These are phyloP conservation scores for Eilema sororculum DNA, from an alignment of 2,888 invertebrate genomes.

Conservation along the genomic window DNA sequence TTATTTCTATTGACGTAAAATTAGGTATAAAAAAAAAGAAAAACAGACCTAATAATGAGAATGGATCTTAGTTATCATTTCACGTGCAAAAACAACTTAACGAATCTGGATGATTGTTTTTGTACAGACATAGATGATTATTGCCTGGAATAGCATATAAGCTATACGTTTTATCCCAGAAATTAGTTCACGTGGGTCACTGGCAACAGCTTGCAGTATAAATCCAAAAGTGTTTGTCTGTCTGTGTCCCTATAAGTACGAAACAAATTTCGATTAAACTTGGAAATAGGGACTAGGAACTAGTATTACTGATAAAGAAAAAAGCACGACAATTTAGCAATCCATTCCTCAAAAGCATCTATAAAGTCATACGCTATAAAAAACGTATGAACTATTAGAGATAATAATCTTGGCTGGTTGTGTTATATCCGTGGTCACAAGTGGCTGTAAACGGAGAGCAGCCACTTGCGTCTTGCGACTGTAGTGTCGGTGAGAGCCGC, in stretches of 20 bases:
- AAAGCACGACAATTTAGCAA: not conserved
- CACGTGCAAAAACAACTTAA: too few species aligned
- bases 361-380: not conserved
- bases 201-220: too few species aligned
- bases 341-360: not conserved
- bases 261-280: too few species aligned
- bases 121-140: too few species aligned
- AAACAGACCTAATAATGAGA: too few species aligned
- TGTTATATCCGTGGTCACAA: conserved; percentile 40
- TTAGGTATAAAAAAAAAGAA: too few species aligned
- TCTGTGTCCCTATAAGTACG: too few species aligned
- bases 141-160: not conserved
- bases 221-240: too few species aligned
- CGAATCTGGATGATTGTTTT: too few species aligned
- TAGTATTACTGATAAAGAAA: not conserved
- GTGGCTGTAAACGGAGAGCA: conserved; percentile 45
- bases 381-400: conserved; percentile 4
- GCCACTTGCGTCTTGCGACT: conserved; percentile 48
- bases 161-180: not conserved
- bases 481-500: conserved; percentile 55
- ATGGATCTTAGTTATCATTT: too few species aligned
- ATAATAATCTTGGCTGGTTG: conserved; percentile 31
- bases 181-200: not conserved
- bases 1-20: too few species aligned
- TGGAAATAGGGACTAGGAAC: not conserved